Conservation (phyloP, 1,140 invertebrate species). For the Drosophila orosa region DNA sequence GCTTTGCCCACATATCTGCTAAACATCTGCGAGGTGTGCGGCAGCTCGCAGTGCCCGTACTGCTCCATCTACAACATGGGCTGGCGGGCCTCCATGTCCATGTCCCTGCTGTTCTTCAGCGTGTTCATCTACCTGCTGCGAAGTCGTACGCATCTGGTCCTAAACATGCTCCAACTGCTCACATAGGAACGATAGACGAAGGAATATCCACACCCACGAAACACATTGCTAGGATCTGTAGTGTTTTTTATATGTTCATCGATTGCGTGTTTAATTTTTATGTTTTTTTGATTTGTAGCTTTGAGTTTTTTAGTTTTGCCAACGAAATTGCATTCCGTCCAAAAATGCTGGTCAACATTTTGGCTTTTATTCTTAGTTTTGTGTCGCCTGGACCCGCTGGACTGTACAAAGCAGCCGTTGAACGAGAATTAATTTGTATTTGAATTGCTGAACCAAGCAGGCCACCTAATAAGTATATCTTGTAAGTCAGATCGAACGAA, state of each 20-base stretch:
- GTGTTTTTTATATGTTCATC: slow-evolving; percentile 42
- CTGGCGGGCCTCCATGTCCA: slow-evolving; percentile 73
- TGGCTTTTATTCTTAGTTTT: slow-evolving; percentile 41
- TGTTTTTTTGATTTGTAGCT: slow-evolving; percentile 42
- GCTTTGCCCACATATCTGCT: slow-evolving; percentile 93
- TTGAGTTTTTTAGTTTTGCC: slow-evolving; percentile 38
- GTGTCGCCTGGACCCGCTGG: slow-evolving; percentile 18
- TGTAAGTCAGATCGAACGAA: slow-evolving; percentile 33
- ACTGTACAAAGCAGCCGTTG: slow-evolving; percentile 56
- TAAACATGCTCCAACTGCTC: slow-evolving; percentile 71
- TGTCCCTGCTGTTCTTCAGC: slow-evolving; percentile 78
- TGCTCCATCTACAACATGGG: slow-evolving; percentile 95
- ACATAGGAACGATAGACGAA: slow-evolving; percentile 53
- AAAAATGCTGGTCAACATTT: slow-evolving; percentile 56
- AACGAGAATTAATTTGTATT: slow-evolving; percentile 28
- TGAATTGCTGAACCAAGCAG: slow-evolving; percentile 43
- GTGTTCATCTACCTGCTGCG: slow-evolving; percentile 78
- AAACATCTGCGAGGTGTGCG: slow-evolving; percentile 99
- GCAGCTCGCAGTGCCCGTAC: slow-evolving; percentile 98
- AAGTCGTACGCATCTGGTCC: slow-evolving; percentile 75
- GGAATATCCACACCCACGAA: slow-evolving; percentile 7
- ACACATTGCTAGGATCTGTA: slow-evolving; percentile 32
- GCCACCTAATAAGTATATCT: slow-evolving; percentile 40
- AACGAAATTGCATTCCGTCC: slow-evolving; percentile 78
- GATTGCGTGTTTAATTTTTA: slow-evolving; percentile 30